A percentile compares a stretch with the other conserved stretches of the same genome.
Evolutionary conservation across 2,888 invertebrate species (phyloP).

Genomic region (Ennomos fuscantarius): DNA sequence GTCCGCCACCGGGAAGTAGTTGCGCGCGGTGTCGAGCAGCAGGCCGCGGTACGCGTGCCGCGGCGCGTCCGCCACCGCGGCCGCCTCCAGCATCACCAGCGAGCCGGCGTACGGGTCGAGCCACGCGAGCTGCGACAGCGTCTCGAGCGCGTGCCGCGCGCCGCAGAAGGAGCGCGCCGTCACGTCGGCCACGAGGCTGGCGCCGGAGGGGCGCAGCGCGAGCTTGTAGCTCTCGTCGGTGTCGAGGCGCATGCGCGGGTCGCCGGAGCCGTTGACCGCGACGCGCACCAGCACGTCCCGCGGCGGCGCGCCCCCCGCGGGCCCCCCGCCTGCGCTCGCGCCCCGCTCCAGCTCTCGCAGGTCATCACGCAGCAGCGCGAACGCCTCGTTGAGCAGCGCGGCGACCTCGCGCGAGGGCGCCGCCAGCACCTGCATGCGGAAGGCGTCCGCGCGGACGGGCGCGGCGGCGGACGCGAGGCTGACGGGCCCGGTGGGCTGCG

Average conservation of each 20-base stretch:
- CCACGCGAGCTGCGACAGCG: conserved; percentile 92
- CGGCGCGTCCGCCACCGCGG: conserved; percentile 91
- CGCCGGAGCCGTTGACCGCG: conserved; percentile 79
- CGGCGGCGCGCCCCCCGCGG: conserved; percentile 61
- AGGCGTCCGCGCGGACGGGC: conserved; percentile 82
- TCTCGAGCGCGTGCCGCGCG: conserved; percentile 91
- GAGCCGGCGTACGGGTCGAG: conserved; percentile 88
- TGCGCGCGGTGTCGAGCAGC: conserved; percentile 95
- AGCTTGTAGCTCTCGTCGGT: conserved; percentile 92
- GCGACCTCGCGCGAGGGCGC: conserved; percentile 70
- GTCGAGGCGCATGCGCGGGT: conserved; percentile 86
- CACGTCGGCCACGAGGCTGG: conserved; percentile 85
- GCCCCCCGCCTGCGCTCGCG: conserved; percentile 55
- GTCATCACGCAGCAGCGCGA: conserved; percentile 79
- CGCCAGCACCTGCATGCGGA: conserved; percentile 73
- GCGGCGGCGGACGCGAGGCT: conserved; percentile 88
- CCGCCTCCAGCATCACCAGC: conserved; percentile 87
- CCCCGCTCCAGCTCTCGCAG: conserved; percentile 75
- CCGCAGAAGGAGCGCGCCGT: conserved; percentile 90
- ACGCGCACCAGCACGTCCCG: conserved; percentile 80
- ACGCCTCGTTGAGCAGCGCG: conserved; percentile 78
- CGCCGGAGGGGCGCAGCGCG: conserved; percentile 79
- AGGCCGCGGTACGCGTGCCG: conserved; percentile 92
- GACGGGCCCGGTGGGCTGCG: conserved; percentile 90
- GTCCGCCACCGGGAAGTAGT: conserved; percentile 91